Conservation (phyloP, 2,113 vertebrate species). For the Periophthalmodon schlosseri region DNA sequence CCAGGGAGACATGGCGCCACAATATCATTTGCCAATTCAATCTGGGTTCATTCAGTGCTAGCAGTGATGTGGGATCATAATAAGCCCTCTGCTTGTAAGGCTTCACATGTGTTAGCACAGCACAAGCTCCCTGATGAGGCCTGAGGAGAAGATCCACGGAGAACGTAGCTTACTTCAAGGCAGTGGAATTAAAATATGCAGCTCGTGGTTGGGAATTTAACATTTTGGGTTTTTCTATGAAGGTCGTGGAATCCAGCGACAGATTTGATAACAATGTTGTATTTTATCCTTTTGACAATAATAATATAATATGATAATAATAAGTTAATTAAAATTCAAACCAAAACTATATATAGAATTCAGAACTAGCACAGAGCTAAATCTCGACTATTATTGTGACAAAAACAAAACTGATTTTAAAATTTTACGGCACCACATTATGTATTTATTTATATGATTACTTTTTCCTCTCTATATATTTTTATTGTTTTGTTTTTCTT, state of each 20-base stretch:
- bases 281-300: neutral
- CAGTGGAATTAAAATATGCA: constrained; percentile 57
- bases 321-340: too few species aligned
- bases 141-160: constrained; percentile 43
- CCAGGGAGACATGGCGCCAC: constrained; percentile 14
- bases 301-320: too few species aligned
- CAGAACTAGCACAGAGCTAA: too few species aligned
- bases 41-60: constrained; percentile 57
- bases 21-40: constrained; percentile 51
- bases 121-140: constrained; percentile 67
- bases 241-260: neutral
- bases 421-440: too few species aligned
- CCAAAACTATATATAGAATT: too few species aligned
- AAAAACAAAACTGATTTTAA: too few species aligned
- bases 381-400: too few species aligned
- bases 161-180: constrained; percentile 33
- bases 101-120: constrained; percentile 49
- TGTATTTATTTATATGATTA: too few species aligned
- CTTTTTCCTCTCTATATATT: too few species aligned
- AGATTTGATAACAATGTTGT: too few species aligned
- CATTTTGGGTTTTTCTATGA: constrained; percentile 35
- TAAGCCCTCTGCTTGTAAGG: constrained; percentile 23
- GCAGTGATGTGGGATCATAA: constrained; percentile 50
- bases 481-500: too few species aligned
- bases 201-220: constrained; percentile 47